Percentiles rank a stretch among this genome's conserved stretches.
These are phyloP conservation scores for Candidula unifasciata DNA, from an alignment of 2,888 invertebrate genomes.

Conservation along the genomic window DNA sequence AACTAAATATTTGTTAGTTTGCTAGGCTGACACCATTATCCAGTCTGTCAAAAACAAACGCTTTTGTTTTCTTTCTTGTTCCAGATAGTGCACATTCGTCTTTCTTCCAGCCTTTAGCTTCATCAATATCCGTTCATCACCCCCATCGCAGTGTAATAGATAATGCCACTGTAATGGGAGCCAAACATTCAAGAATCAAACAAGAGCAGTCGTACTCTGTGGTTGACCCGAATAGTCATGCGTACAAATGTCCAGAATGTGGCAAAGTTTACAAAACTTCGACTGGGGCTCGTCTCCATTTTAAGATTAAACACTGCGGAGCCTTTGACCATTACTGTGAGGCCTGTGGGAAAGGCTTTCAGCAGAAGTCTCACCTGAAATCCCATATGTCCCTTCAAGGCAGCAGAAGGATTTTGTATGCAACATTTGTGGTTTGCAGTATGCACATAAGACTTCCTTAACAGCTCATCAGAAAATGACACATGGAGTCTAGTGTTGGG, in stretches of 20 bases:
- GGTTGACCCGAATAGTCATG: slow-evolving; percentile 25
- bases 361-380: slow-evolving; percentile 54
- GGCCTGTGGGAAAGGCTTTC: slow-evolving; percentile 56
- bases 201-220: slow-evolving; percentile 21
- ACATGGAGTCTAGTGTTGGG: slow-evolving; percentile 13
- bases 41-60: slow-evolving; percentile 8
- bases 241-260: slow-evolving; percentile 49
- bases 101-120: slow-evolving; percentile 28
- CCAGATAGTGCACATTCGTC: slow-evolving; percentile 38
- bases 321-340: slow-evolving; percentile 53
- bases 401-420: slow-evolving; percentile 54
- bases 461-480: slow-evolving; percentile 49
- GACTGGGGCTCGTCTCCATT: slow-evolving; percentile 51
- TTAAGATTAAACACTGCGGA: slow-evolving; percentile 53
- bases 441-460: slow-evolving; percentile 56
- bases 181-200: slow-evolving; percentile 2
- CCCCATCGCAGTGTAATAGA: slow-evolving; percentile 1
- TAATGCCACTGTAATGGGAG: neutral
- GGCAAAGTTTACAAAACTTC: slow-evolving; percentile 53
- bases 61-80: slow-evolving; percentile 32
- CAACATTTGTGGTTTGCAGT: slow-evolving; percentile 51
- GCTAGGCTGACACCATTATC: neutral
- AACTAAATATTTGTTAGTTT: neutral
- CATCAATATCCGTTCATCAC: neutral
- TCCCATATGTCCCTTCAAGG: slow-evolving; percentile 55